Percentiles rank a stretch among this genome's conserved stretches.
Evolutionary conservation across 2,888 invertebrate species (phyloP).

Genomic region (Eueremaeus valkanovi): DNA sequence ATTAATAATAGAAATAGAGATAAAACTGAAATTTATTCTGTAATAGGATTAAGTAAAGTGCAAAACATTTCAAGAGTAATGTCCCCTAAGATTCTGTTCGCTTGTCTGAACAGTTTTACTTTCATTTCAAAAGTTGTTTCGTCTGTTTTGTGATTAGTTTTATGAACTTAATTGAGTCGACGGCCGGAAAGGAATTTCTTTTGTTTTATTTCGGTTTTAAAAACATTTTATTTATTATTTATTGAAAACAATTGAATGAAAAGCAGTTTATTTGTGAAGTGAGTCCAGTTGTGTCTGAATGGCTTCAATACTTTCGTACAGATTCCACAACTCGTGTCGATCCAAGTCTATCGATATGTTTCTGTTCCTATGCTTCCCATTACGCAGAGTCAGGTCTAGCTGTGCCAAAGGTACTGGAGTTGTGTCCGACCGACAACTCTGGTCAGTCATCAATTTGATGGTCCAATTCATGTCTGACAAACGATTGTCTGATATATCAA

Average conservation of each 20-base stretch:
- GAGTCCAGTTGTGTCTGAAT: slow-evolving; percentile 40
- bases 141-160: not conserved
- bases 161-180: not conserved
- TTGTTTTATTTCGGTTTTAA: too few species aligned
- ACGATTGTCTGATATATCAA: slow-evolving; percentile 3
- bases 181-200: too few species aligned
- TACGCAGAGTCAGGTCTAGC: slow-evolving; percentile 29
- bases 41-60: too few species aligned
- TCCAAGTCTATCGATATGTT: slow-evolving; percentile 36
- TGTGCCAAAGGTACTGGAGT: slow-evolving; percentile 15
- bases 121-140: too few species aligned
- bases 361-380: not conserved
- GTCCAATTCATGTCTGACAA: slow-evolving; percentile 37
- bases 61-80: too few species aligned
- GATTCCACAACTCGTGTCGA: slow-evolving; percentile 22
- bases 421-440: not conserved
- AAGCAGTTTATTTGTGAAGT: slow-evolving; percentile 14
- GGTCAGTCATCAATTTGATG: slow-evolving; percentile 18
- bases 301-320: slow-evolving; percentile 36
- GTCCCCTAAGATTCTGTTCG: too few species aligned
- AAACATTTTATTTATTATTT: too few species aligned
- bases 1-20: too few species aligned
- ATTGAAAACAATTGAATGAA: too few species aligned
- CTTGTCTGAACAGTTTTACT: too few species aligned
- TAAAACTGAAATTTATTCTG: too few species aligned